phyloP scores from a whole-genome alignment of 1,140 invertebrate species.

The Sarcophaga bullata region DNA sequence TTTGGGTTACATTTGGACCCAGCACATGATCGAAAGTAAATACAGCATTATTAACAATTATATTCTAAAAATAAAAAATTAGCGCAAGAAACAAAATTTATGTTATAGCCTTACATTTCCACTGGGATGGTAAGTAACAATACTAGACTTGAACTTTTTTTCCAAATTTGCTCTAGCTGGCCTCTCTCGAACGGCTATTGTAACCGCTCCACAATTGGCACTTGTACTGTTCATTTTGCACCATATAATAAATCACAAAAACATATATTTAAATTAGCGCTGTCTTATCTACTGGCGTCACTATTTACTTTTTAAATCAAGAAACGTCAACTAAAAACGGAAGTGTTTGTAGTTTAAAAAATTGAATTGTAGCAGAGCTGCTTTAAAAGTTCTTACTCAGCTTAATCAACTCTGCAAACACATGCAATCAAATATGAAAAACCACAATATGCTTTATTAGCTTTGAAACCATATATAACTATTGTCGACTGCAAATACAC shows the following conservation, averaged over 20 bases:
- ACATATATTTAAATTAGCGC: background rate
- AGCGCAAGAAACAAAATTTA: background rate
- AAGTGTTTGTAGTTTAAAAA: no score
- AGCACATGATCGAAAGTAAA: constrained; percentile 77
- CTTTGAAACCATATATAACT: no score
- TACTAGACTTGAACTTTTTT: background rate
- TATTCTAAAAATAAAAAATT: constrained; percentile 36
- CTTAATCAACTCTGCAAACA: no score
- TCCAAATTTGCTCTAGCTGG: constrained; percentile 33
- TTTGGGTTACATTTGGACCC: constrained; percentile 67
- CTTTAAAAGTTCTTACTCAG: no score
- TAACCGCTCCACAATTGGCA: constrained; percentile 40
- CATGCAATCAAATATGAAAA: no score
- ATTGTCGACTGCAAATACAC: no score
- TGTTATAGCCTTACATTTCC: background rate
- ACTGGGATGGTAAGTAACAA: constrained; percentile 29
- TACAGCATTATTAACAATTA: constrained; percentile 46
- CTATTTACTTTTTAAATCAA: no score
- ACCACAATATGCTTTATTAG: no score
- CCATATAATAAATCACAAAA: background rate
- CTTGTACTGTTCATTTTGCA: background rate
- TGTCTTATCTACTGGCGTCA: no score
- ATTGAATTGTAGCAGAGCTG: no score
- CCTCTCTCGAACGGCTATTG: constrained; percentile 46
- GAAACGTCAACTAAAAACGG: no score